phyloP scores from a whole-genome alignment of 2,888 invertebrate genomes.

The Eretmocerus hayati region DNA sequence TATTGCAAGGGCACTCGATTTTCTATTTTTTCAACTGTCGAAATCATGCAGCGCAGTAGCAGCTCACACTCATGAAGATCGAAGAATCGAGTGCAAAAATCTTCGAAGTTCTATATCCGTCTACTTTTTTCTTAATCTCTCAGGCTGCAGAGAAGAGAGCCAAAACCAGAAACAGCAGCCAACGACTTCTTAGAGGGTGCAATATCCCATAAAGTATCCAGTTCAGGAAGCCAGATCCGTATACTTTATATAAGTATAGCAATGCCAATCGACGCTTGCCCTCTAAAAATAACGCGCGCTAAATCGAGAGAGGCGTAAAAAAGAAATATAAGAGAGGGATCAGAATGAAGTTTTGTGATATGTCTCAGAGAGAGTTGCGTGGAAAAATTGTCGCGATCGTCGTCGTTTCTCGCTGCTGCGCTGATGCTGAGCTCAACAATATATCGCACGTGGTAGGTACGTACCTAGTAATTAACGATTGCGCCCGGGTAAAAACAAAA shows the following conservation, averaged over 20 bases:
- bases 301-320: neutral
- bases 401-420: neutral
- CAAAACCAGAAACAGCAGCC: no score
- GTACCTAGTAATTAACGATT: slow-evolving; percentile 13
- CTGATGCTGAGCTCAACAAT: neutral
- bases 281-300: slow-evolving; percentile 11
- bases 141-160: no score
- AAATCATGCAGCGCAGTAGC: no score
- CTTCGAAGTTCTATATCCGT: neutral
- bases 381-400: slow-evolving; percentile 2
- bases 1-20: no score
- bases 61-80: no score
- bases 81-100: no score
- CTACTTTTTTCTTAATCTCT: no score
- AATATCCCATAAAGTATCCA: slow-evolving; percentile 11
- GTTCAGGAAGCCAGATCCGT: neutral
- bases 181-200: no score
- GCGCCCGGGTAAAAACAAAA: slow-evolving; percentile 8
- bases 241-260: neutral
- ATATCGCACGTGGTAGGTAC: no score
- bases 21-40: no score
- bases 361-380: neutral
- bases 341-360: no score
- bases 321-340: no score
- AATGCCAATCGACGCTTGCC: neutral